Evolutionary conservation across 2,888 invertebrate species (phyloP), one percentile per base, ranked within the genome.

Genomic region (Alcis repandata): DNA sequence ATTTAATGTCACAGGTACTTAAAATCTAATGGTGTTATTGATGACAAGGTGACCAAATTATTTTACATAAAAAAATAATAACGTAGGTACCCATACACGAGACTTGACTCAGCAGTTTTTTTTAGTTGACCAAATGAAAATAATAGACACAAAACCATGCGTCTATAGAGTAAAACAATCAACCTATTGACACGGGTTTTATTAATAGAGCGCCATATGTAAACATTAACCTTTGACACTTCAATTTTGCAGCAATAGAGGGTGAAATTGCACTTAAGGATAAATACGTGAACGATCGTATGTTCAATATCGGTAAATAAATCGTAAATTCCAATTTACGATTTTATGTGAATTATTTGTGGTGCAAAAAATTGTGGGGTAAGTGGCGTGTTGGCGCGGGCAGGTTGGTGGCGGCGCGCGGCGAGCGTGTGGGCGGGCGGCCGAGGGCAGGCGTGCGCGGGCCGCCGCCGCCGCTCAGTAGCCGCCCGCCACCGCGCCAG

Each of bases 291-390:
- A 62, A 53, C 40, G 61, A 67, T 67, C 56, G 56, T 41, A 53
- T 19, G 59, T 62, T 64, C 52, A 51, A 60, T 71, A 77, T 70
- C 63, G 59, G 63, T 63, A 72, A 70, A 76, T 73, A 70, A 74
- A 74, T 75, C 54, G 69, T 69, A 70, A 69, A 72, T 75, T 73
- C 54, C 68, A 75, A 74, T 73, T 76, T 72, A 69, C 62, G 69
- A 75, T 72, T 74, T 73, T 68, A 75, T 78, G 67, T 68, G 67
- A 79, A 78, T 79, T 76, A 79, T 82, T 82, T 73, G 84, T 83
- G 84, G 86, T 85, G 85, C 85, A 84, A 86, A 88, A 87, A 86
- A 88, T 87, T 86, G 87, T 85, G 82, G 87, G 88, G 87, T 88
- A 86, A 88, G 85, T 87, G 86, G 83, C 82, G 86, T 87, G 88